Base-by-base conservation (phyloP, 2,113 vertebrate genomes). In the Benitochromis conjunctus region DNA sequence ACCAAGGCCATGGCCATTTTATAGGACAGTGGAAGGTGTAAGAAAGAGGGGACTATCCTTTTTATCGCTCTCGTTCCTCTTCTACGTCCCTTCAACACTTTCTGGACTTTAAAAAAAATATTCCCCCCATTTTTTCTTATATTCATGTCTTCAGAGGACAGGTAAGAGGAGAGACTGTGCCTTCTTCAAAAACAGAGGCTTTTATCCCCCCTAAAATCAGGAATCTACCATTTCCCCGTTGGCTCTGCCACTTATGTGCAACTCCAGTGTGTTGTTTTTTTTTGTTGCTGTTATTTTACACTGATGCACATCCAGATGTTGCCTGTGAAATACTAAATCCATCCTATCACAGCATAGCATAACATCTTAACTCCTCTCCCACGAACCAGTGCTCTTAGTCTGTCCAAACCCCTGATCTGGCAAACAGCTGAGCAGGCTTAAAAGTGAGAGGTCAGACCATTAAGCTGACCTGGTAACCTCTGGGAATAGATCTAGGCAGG, bases 1-100 rank as follows among this genome's bases (percentile, higher is more conserved):
- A 89, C 86, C 85, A 86, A 58, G 86, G 92, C 95, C 89, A 89
- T 95, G 87, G 92, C 95, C 89, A 85, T 95, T 95, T 95, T 91
- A 89, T 69, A 83, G 62, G 66, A 86, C 81, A 85, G 82, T 87
- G 55, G 80, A 81, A 80, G 86, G 62, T 80, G 81, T 80, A 79
- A 83, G 85, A 83, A 91, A 90, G 91, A 80, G 79, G 69, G 16
- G 83, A 85, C 79, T 74, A 86, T 91, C 66, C 87, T 79, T 87
- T 84, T 58, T 64, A 89, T 90, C 79, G 31, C 64, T 58, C 79
- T 48, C 56, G 54, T 81, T 18, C 36, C 86, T 86, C 84, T 38
- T 79, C 21, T 81, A 58, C 69, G 69, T 82, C 24, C 88, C 89
- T 57, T 69, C 34, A 64, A 77, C 53, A 62, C 54, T 82, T 58